These are phyloP conservation scores for Hydrochoerus hydrochaeris DNA, from an alignment of 2,113 vertebrate species.

Conservation along the genomic window DNA sequence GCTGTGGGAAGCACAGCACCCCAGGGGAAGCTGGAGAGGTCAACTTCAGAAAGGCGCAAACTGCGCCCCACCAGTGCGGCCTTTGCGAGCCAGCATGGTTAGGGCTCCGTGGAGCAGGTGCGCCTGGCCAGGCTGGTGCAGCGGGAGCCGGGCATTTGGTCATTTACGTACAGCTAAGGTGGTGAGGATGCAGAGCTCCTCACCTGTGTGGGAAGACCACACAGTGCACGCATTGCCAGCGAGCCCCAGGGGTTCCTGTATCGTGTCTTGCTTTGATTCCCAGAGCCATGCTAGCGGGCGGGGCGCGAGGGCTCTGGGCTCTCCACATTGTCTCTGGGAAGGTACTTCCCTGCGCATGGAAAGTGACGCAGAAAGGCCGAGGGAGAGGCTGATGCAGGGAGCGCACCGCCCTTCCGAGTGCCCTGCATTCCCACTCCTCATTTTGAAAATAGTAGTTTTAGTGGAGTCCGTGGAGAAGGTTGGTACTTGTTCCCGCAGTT, in stretches of 20 bases:
- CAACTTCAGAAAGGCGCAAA: neutral
- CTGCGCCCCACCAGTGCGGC: neutral
- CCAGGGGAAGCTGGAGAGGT: neutral
- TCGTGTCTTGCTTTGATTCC: neutral
- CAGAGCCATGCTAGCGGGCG: neutral
- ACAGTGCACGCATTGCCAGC: neutral
- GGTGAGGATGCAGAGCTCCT: no score
- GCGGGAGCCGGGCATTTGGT: no score
- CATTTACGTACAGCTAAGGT: neutral
- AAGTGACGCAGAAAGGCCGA: neutral
- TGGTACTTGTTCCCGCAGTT: neutral
- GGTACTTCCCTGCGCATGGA: no score
- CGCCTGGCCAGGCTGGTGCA: neutral
- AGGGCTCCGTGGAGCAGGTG: accelerated
- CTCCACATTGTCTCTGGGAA: no score
- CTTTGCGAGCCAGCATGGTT: neutral
- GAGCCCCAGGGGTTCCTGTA: neutral
- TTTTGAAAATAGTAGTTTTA: neutral
- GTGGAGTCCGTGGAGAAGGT: neutral
- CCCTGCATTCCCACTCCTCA: neutral
- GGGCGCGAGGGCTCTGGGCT: no score
- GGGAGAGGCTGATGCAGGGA: neutral
- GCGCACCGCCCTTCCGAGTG: neutral
- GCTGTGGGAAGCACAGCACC: neutral
- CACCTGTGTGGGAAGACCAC: neutral